A percentile compares a stretch with the other conserved stretches of the same genome.
Evolutionary conservation across 2,888 invertebrate species (phyloP).

Genomic region (Acholoe squamosa): DNA sequence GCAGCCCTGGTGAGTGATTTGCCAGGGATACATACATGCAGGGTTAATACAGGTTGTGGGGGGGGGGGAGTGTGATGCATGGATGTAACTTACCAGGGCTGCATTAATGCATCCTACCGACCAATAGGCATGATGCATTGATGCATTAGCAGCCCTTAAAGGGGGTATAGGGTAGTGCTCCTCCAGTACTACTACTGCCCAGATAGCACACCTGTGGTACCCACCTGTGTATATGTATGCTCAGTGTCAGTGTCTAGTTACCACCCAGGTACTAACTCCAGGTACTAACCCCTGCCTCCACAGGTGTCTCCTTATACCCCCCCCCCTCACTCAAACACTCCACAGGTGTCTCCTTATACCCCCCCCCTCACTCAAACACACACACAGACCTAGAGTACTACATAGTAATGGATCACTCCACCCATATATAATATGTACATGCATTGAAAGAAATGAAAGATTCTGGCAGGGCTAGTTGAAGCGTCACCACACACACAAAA

Average conservation of each 20-base stretch:
- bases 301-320: not conserved
- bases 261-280: not conserved
- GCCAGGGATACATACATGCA: too few species aligned
- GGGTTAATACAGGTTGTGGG: too few species aligned
- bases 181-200: not conserved
- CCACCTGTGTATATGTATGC: conserved; percentile 45
- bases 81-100: not conserved
- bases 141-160: too few species aligned
- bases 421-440: too few species aligned
- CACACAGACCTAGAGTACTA: not conserved
- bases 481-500: too few species aligned
- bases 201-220: not conserved
- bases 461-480: too few species aligned
- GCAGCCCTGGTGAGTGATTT: too few species aligned
- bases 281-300: not conserved
- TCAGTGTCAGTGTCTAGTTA: conserved; percentile 31
- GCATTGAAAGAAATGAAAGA: too few species aligned
- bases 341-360: not conserved
- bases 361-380: not conserved
- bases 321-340: too few species aligned
- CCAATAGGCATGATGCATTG: too few species aligned
- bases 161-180: not conserved
- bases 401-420: not conserved
- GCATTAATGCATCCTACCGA: not conserved
- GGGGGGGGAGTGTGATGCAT: too few species aligned